phyloP scores from a whole-genome alignment of 2,888 invertebrate genomes.

The Craniophora ligustri region DNA sequence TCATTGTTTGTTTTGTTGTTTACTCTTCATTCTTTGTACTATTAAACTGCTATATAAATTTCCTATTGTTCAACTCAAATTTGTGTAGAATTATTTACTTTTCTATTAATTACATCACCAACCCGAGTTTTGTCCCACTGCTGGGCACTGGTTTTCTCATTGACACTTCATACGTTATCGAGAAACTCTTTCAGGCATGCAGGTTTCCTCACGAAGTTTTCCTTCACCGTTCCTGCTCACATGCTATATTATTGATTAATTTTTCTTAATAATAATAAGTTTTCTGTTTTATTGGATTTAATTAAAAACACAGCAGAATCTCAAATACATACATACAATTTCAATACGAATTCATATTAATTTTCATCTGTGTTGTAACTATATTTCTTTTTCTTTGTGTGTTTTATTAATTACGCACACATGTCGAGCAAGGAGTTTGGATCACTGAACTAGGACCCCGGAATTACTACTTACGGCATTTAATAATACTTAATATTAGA shows the following conservation, averaged over 20 bases:
- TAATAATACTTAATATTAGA: not conserved
- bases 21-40: conserved; percentile 27
- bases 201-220: too few species aligned
- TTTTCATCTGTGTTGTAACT: too few species aligned
- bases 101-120: too few species aligned
- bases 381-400: too few species aligned
- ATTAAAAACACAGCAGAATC: conserved; percentile 40
- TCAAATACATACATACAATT: conserved; percentile 18
- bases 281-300: conserved; percentile 17
- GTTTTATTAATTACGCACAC: conserved; percentile 28
- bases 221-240: too few species aligned
- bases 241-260: too few species aligned
- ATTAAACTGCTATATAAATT: not conserved
- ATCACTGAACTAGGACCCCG: not conserved
- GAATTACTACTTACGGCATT: not conserved
- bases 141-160: too few species aligned
- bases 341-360: conserved; percentile 9
- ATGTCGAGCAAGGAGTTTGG: conserved; percentile 11
- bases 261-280: conserved; percentile 5
- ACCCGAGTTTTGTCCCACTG: too few species aligned
- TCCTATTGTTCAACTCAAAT: not conserved
- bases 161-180: too few species aligned
- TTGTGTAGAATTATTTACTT: not conserved
- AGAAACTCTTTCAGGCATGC: too few species aligned
- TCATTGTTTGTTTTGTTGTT: conserved; percentile 32